Percentiles rank a stretch among this genome's conserved stretches.
Conservation (phyloP, 92 coral and sea anemone species). For the Heteractis magnifica region DNA sequence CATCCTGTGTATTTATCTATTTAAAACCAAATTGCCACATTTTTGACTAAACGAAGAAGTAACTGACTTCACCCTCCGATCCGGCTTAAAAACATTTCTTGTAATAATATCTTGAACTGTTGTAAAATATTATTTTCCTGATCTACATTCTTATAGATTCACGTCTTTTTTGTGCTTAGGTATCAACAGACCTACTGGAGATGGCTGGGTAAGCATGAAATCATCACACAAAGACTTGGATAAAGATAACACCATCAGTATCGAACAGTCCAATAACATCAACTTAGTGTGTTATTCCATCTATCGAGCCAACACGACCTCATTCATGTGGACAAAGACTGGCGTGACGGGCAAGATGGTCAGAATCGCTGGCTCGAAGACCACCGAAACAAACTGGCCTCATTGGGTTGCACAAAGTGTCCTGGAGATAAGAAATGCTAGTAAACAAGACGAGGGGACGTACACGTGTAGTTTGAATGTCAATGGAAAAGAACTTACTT, state of each 20-base stretch:
- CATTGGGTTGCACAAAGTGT: conserved; percentile 26
- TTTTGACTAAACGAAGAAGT: too few relatives aligned
- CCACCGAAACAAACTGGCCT: background rate
- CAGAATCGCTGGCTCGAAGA: background rate
- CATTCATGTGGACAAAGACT: conserved; percentile 36
- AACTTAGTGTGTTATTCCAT: conserved; percentile 33
- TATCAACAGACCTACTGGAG: background rate
- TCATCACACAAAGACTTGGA: background rate
- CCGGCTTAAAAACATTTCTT: too few relatives aligned
- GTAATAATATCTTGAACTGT: too few relatives aligned
- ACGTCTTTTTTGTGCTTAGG: background rate
- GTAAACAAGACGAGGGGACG: conserved; percentile 44
- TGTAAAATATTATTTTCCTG: too few relatives aligned
- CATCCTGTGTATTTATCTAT: too few relatives aligned
- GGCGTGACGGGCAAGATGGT: conserved; percentile 7
- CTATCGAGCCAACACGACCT: background rate
- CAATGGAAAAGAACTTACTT: conserved; percentile 3
- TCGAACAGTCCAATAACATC: conserved; percentile 33
- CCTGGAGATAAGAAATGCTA: conserved; percentile 51
- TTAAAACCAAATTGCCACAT: too few relatives aligned
- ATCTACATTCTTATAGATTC: too few relatives aligned
- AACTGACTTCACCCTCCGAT: too few relatives aligned
- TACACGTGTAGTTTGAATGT: conserved; percentile 48
- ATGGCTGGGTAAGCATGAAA: conserved; percentile 7
- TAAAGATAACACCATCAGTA: background rate